A percentile compares a stretch with the other conserved stretches of the same genome.
These are phyloP conservation scores for Tachina fera DNA, from an alignment of 2,888 invertebrate species.

Conservation along the genomic window DNA sequence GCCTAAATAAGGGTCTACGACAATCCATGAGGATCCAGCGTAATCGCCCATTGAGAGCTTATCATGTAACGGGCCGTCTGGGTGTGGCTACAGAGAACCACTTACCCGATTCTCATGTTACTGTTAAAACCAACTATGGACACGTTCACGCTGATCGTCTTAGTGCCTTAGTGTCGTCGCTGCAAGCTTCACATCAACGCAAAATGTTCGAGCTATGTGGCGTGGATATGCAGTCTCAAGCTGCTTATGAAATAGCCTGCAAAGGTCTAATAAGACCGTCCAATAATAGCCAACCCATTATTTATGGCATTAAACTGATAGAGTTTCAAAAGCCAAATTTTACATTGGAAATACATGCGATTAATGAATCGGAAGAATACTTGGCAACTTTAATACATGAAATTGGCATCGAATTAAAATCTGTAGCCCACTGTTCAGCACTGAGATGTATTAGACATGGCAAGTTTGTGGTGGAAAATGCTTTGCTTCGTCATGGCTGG, in stretches of 20 bases:
- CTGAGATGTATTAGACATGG: conserved; percentile 93
- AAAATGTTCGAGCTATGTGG: conserved; percentile 92
- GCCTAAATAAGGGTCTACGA: conserved; percentile 87
- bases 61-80: conserved; percentile 89
- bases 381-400: conserved; percentile 92
- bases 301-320: conserved; percentile 94
- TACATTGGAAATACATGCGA: conserved; percentile 92
- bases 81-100: conserved; percentile 90
- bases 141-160: conserved; percentile 89
- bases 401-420: conserved; percentile 90
- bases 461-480: conserved; percentile 89
- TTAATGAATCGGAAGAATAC: conserved; percentile 92
- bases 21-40: conserved; percentile 85
- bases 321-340: conserved; percentile 92
- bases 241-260: conserved; percentile 94
- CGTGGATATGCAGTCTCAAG: conserved; percentile 92
- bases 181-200: conserved; percentile 93
- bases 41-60: conserved; percentile 87
- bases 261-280: conserved; percentile 92
- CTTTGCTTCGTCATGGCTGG: conserved; percentile 93
- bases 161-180: conserved; percentile 89
- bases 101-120: conserved; percentile 88
- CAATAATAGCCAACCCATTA: conserved; percentile 87
- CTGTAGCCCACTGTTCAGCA: conserved; percentile 90
- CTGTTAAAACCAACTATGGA: conserved; percentile 87